phyloP scores from a whole-genome alignment of 2,888 invertebrate species.

The Ptychoptera albimana region DNA sequence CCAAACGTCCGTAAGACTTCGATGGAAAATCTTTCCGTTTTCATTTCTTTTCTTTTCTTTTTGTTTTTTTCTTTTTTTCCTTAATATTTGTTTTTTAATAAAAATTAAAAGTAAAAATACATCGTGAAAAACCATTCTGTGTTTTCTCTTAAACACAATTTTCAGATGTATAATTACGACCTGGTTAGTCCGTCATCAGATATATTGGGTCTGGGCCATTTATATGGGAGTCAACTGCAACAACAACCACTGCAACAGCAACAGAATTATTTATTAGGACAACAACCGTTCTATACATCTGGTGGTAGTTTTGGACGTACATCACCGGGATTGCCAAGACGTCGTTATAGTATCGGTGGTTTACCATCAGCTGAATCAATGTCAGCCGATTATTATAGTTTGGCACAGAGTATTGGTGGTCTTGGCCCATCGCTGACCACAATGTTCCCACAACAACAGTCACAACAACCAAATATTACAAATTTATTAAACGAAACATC shows the following conservation, averaged over 20 bases:
- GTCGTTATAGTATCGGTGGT: constrained; percentile 31
- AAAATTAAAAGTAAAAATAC: constrained; percentile 1
- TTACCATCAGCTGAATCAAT: constrained; percentile 23
- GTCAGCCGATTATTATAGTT: background rate
- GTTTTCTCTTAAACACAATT: constrained; percentile 23
- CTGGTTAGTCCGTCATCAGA: constrained; percentile 29
- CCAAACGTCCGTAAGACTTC: constrained; percentile 33
- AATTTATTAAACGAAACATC: constrained; percentile 30
- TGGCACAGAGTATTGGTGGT: background rate
- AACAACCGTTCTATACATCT: constrained; percentile 6
- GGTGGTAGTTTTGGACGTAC: constrained; percentile 7
- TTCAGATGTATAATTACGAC: constrained; percentile 33
- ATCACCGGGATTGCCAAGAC: constrained; percentile 17
- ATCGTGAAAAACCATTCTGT: background rate
- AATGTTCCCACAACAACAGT: constrained; percentile 1
- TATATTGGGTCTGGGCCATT: no score
- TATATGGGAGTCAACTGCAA: background rate
- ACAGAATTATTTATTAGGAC: background rate
- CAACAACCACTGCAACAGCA: background rate
- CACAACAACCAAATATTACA: constrained; percentile 25
- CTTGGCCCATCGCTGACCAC: background rate
- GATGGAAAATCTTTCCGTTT: constrained; percentile 30
- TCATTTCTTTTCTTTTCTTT: no score
- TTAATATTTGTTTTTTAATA: constrained; percentile 2
- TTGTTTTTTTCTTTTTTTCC: no score